These are phyloP conservation scores for Lepisosteus oculatus DNA, from an alignment of 2,113 vertebrate genomes.

Conservation along the genomic window DNA sequence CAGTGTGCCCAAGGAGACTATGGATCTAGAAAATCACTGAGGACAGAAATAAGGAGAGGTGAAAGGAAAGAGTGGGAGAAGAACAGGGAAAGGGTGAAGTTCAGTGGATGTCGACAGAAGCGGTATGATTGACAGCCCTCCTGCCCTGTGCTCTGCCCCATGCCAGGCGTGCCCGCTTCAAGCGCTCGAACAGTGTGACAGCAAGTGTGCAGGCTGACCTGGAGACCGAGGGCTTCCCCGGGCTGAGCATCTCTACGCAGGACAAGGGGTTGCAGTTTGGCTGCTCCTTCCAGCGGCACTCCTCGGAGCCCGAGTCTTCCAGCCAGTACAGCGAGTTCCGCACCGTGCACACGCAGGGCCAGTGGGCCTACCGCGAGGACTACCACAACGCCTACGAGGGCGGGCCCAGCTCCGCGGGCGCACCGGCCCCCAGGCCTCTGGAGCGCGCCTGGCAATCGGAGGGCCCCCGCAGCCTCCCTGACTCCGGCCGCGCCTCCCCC, in stretches of 20 bases:
- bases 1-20: too few relatives aligned
- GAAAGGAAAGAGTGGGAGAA: too few relatives aligned
- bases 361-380: constrained; percentile 95
- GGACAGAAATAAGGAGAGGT: too few relatives aligned
- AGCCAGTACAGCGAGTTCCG: constrained; percentile 89
- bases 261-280: constrained; percentile 96
- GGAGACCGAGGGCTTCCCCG: constrained; percentile 86
- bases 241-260: constrained; percentile 82
- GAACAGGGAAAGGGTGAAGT: too few relatives aligned
- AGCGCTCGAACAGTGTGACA: constrained; percentile 97
- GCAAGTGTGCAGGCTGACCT: constrained; percentile 95
- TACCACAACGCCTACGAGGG: constrained; percentile 84
- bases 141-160: neutral
- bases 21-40: too few relatives aligned
- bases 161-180: constrained; percentile 87
- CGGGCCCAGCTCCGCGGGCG: constrained; percentile 56
- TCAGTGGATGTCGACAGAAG: too few relatives aligned
- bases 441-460: constrained; percentile 78
- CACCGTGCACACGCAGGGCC: constrained; percentile 95
- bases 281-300: constrained; percentile 91
- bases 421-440: constrained; percentile 60
- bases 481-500: constrained; percentile 89
- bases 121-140: neutral
- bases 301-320: constrained; percentile 86
- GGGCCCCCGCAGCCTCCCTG: constrained; percentile 91